Evolutionary conservation across 2,113 vertebrate genomes (phyloP).

Genomic region (Mustelus asterias): DNA sequence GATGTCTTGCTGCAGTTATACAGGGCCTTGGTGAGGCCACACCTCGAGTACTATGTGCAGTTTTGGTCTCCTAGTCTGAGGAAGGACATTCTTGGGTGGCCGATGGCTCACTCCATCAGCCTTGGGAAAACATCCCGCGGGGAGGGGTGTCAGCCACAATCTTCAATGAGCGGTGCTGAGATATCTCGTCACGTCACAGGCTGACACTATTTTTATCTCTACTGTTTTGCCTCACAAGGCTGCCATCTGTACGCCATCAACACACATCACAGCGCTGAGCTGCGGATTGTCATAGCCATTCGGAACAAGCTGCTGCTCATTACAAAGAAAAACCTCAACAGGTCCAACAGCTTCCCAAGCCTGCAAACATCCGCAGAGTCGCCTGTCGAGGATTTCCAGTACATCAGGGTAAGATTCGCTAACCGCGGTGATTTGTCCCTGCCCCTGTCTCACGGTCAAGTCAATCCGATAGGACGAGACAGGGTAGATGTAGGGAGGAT

Average conservation of each 20-base stretch:
- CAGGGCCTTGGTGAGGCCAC: too few species aligned
- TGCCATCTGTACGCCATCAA: conserved; percentile 95
- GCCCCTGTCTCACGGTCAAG: not conserved
- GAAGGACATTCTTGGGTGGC: too few species aligned
- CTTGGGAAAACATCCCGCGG: too few species aligned
- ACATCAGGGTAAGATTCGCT: conserved; percentile 75
- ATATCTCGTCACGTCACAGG: not conserved
- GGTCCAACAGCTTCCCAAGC: conserved; percentile 46
- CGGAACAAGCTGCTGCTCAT: conserved; percentile 94
- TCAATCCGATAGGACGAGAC: not conserved
- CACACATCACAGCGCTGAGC: conserved; percentile 83
- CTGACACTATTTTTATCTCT: not conserved
- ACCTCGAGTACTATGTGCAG: too few species aligned
- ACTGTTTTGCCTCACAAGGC: conserved; percentile 58
- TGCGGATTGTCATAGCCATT: conserved; percentile 86
- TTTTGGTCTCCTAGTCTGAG: too few species aligned
- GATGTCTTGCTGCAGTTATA: too few species aligned
- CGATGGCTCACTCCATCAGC: too few species aligned
- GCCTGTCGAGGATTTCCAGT: conserved; percentile 94
- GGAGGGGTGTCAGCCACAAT: too few species aligned
- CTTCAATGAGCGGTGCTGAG: not conserved
- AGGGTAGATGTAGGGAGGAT: too few species aligned
- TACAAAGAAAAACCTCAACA: conserved; percentile 71
- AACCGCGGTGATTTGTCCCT: not conserved
- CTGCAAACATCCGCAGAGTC: conserved; percentile 57